Conservation (phyloP, 2,888 invertebrate species). For the Catocala fraxini region DNA sequence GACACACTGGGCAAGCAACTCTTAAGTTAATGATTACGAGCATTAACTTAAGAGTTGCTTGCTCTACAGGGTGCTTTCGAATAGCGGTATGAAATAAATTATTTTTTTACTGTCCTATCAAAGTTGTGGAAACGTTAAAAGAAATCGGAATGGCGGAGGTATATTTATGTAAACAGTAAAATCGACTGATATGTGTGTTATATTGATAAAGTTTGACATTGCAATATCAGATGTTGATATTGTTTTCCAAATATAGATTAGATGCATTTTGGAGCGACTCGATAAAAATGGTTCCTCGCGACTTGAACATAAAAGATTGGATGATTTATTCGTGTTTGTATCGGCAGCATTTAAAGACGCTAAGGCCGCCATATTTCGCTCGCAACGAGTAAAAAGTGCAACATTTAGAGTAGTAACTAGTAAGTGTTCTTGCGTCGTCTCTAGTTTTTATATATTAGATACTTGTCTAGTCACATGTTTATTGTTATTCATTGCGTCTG, state of each 20-base stretch:
- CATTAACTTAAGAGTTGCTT: slow-evolving; percentile 19
- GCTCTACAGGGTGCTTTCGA: slow-evolving; percentile 20
- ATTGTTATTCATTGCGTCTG: too few relatives aligned
- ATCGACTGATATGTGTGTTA: slow-evolving; percentile 1
- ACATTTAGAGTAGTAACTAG: too few relatives aligned
- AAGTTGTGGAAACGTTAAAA: slow-evolving; percentile 10
- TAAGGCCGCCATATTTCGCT: too few relatives aligned
- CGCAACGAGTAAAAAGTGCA: too few relatives aligned
- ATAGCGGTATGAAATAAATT: slow-evolving; percentile 16
- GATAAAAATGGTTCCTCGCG: neutral
- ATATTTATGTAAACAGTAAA: slow-evolving; percentile 11
- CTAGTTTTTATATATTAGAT: too few relatives aligned
- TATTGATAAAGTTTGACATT: neutral
- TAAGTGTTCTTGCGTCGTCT: too few relatives aligned
- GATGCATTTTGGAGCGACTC: neutral
- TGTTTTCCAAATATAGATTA: neutral
- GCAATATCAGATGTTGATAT: neutral
- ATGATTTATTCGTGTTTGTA: too few relatives aligned
- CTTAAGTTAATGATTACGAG: slow-evolving; percentile 25
- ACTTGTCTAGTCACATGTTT: too few relatives aligned
- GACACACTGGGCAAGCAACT: slow-evolving; percentile 21
- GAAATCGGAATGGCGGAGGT: neutral
- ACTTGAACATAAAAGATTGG: too few relatives aligned
- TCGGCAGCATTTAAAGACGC: too few relatives aligned
- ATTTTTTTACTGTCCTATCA: slow-evolving; percentile 20